Conservation (phyloP, 1,140 invertebrate genomes). For the Drosophila kanapiae region DNA sequence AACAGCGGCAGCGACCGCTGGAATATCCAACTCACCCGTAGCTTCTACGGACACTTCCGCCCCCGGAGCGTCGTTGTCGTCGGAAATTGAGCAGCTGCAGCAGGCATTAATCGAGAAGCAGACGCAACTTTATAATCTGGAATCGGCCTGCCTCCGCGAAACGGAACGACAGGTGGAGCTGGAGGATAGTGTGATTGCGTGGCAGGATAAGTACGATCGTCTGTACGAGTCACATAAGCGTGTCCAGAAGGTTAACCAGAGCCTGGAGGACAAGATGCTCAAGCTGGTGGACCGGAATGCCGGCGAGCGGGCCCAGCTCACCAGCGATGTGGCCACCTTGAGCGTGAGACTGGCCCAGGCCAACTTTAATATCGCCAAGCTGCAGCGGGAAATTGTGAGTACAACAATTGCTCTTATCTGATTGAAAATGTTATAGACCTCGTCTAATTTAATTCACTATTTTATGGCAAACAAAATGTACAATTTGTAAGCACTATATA, state of each 20-base stretch:
- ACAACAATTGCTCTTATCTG: background rate
- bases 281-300: slow-evolving; percentile 97
- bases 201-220: slow-evolving; percentile 96
- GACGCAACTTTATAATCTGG: slow-evolving; percentile 93
- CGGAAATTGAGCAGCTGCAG: slow-evolving; percentile 94
- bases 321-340: slow-evolving; percentile 94
- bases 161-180: slow-evolving; percentile 92
- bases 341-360: slow-evolving; percentile 95
- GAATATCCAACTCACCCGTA: slow-evolving; percentile 25
- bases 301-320: slow-evolving; percentile 94
- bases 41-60: slow-evolving; percentile 5
- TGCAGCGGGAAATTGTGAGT: slow-evolving; percentile 97
- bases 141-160: slow-evolving; percentile 93
- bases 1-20: slow-evolving; percentile 7
- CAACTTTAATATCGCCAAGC: slow-evolving; percentile 93
- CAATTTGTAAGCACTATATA: background rate
- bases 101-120: slow-evolving; percentile 92
- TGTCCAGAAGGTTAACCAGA: slow-evolving; percentile 97
- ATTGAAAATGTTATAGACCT: background rate
- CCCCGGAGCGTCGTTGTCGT: slow-evolving; percentile 55
- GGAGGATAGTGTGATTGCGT: slow-evolving; percentile 93
- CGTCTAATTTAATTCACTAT: background rate
- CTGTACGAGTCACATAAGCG: slow-evolving; percentile 97
- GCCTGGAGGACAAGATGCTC: slow-evolving; percentile 96
- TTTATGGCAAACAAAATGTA: background rate